Evolutionary conservation across 2,888 invertebrate genomes (phyloP), one percentile per base, ranked within the genome.

Genomic region (Caradrina kadenii): DNA sequence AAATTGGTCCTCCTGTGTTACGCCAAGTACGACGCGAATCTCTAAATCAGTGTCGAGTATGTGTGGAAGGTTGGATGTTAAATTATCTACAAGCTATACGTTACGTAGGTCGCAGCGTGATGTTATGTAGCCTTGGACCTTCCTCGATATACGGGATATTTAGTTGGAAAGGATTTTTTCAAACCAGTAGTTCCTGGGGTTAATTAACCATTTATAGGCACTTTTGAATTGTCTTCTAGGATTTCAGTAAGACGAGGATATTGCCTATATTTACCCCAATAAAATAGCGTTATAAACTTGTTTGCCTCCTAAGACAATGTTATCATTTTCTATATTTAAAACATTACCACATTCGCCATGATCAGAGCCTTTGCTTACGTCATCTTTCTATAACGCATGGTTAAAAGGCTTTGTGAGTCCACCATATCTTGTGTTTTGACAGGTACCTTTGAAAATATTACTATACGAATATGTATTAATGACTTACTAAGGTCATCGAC

Each of bases 271-370:
- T 21, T 10, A 49, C 42, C n/a, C 42, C 15, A 19, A 50, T 62
- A n/a, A 48, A n/a, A 10, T 22, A 39, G 31, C n/a, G 35, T 11
- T 22, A 35, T 21, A 66, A 54, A 58, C 52, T 76, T 45, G 49
- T 50, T 77, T 42, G 17, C 50, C 72, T 63, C 61, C 58, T 63
- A 58, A 35, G 31, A 48, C 45, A 60, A n/a, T 68, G 48, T n/a
- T 21, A 72, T 66, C 50, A 72, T 77, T 63, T 48, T 63, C 72
- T 77, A 76, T 77, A 77, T 77, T 77, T 76, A 76, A 72, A 77
- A 49, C 67, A 60, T 75, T 71, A 48, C 65, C 45, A 71, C 65
- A 56, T 22, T 71, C 52, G 56, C 42, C 45, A 61, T 59, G 73
- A 11, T 52, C 59, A 6, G 22, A 77, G 63, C 67, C 67, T 76